Base-by-base conservation (phyloP, 1,140 invertebrate genomes). In the Philotrypesis tridentata region DNA sequence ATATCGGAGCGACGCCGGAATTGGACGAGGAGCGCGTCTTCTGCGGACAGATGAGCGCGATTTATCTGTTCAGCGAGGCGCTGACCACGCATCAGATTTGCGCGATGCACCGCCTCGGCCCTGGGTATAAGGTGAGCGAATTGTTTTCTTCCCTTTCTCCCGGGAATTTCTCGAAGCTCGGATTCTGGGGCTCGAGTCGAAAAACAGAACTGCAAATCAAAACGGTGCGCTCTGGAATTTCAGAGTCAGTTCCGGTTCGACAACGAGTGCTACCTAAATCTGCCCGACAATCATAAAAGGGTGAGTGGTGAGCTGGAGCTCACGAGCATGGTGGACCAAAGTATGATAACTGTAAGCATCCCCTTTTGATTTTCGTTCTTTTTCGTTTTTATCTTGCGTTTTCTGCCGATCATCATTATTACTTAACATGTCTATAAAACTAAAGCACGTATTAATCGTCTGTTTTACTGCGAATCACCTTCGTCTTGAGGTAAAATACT, bases 241-340 rank as follows among this genome's bases (percentile, higher is more conserved):
- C 94, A 99, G 97, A 98, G 97, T 94, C 98, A 99, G 93, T 99
- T 99, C 94, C 95, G 97, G 89, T 99, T 99, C 94, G 97, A 98
- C 94, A 99, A 98, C 94, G 98, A 99, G 94, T 98, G 97, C 94
- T 96, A 97, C 93, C 94, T 98, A 92, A 97, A 96, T 93, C 94
- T 98, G 89, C 97, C 97, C 91, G 97, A 98, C 93, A 97, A 97
- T 94, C 96, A 97, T 93, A 97, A 96, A 95, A 94, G 96, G 96
- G 97, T 98, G 96, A 97, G 96, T 96, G 93, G 94, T 91, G 92
- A 92, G 88, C 78, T 89, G 89, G 89, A 90, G 85, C 86, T 90
- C 85, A 83, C 88, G 86, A 92, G 90, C 92, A 93, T 92, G 92
- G 86, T 88, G 89, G 92, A 92, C 90, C 91, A 92, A 92, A 91